Evolutionary conservation across 2,888 invertebrate genomes (phyloP).

Genomic region (Apomyelois bistriatella): DNA sequence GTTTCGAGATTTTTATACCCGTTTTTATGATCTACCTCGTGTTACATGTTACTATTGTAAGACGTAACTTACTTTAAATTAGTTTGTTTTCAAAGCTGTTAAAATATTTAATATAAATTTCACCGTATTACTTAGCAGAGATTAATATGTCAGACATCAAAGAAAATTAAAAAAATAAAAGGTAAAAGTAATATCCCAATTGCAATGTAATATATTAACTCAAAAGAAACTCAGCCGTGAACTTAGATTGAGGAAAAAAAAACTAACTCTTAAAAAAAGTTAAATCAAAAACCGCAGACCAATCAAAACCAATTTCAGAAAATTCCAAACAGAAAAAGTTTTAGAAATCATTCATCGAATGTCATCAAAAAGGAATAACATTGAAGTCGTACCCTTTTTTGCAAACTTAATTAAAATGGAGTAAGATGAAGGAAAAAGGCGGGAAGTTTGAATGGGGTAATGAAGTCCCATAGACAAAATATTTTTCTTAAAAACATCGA

Average conservation of each 20-base stretch:
- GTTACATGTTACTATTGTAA: slow-evolving; percentile 22
- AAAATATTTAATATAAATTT: slow-evolving; percentile 2
- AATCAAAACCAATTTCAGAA: slow-evolving; percentile 51
- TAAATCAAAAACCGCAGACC: slow-evolving; percentile 38
- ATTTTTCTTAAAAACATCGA: slow-evolving; percentile 8
- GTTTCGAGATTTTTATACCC: slow-evolving; percentile 32
- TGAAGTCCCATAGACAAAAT: slow-evolving; percentile 20
- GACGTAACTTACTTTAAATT: slow-evolving; percentile 3
- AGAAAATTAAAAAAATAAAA: too few relatives aligned
- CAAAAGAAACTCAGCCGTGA: slow-evolving; percentile 9
- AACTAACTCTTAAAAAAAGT: slow-evolving; percentile 32
- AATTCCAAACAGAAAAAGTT: slow-evolving; percentile 54
- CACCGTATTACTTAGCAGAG: background rate
- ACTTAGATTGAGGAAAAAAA: slow-evolving; percentile 24
- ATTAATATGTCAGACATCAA: background rate
- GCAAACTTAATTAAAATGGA: slow-evolving; percentile 68
- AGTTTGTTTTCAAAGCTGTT: slow-evolving; percentile 5
- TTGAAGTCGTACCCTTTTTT: slow-evolving; percentile 51
- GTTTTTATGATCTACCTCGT: slow-evolving; percentile 18
- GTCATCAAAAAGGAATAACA: slow-evolving; percentile 74
- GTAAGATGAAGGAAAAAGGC: slow-evolving; percentile 32
- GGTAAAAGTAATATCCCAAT: background rate
- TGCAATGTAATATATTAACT: slow-evolving; percentile 6
- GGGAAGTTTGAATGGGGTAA: slow-evolving; percentile 35
- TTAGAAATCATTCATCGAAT: slow-evolving; percentile 69